Conservation (phyloP, 2,113 vertebrate genomes). For the Boleophthalmus pectinirostris region DNA sequence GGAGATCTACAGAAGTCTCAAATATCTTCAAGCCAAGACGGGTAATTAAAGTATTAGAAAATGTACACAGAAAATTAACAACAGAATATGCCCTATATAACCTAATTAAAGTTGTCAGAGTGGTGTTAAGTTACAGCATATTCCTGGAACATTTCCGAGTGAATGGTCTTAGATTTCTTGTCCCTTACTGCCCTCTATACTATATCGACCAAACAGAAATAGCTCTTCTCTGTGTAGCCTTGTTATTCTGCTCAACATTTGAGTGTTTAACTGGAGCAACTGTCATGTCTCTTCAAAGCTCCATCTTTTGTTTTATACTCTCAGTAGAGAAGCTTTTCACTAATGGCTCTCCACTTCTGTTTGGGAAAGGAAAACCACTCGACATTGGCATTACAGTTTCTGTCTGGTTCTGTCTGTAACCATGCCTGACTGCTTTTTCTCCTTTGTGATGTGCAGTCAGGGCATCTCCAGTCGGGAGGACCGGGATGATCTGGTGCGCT, state of each 20-base stretch:
- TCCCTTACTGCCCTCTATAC: slow-evolving; percentile 4
- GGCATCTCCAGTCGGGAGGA: slow-evolving; percentile 75
- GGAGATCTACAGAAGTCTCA: slow-evolving; percentile 37
- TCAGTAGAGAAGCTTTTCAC: neutral
- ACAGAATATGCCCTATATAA: neutral
- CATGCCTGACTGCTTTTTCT: slow-evolving; percentile 2
- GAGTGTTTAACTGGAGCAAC: neutral
- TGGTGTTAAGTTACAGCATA: slow-evolving; percentile 32
- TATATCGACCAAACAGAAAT: slow-evolving; percentile 38
- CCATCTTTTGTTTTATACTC: slow-evolving; percentile 11
- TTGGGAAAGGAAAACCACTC: neutral
- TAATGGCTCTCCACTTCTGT: neutral
- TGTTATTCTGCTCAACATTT: slow-evolving; percentile 16
- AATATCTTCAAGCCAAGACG: slow-evolving; percentile 48
- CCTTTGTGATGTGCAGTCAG: slow-evolving; percentile 66
- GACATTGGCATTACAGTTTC: neutral
- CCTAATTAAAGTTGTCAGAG: slow-evolving; percentile 5
- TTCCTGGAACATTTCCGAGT: slow-evolving; percentile 34
- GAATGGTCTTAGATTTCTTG: slow-evolving; percentile 35
- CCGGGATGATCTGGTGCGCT: slow-evolving; percentile 79
- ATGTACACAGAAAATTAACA: neutral
- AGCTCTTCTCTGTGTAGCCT: slow-evolving; percentile 12
- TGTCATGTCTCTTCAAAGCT: neutral
- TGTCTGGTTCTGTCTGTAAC: neutral
- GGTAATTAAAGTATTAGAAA: slow-evolving; percentile 39